These are phyloP conservation scores for Arctia plantaginis DNA, from an alignment of 2,888 invertebrate species.

Conservation along the genomic window DNA sequence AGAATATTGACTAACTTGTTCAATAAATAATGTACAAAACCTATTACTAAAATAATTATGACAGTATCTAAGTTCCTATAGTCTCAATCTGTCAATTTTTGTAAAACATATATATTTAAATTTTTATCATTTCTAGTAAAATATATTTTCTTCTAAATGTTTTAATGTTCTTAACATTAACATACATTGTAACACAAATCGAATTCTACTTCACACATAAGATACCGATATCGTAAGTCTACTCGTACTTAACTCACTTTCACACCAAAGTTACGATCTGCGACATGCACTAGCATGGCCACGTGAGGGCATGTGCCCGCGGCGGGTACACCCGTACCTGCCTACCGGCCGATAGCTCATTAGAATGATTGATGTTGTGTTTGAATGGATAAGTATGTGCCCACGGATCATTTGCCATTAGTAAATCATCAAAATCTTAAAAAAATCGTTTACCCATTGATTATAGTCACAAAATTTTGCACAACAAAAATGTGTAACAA, in stretches of 20 bases:
- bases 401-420: slow-evolving; percentile 50
- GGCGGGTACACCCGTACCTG: slow-evolving; percentile 58
- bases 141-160: no score
- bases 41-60: background rate
- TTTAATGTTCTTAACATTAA: background rate
- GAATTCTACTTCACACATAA: slow-evolving; percentile 9
- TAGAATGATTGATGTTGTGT: slow-evolving; percentile 84
- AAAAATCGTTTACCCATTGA: background rate
- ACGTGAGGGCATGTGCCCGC: slow-evolving; percentile 65
- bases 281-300: slow-evolving; percentile 60
- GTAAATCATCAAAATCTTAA: slow-evolving; percentile 8
- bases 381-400: slow-evolving; percentile 80
- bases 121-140: no score
- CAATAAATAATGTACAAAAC: no score
- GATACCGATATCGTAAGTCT: slow-evolving; percentile 8
- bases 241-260: slow-evolving; percentile 16
- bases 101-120: no score
- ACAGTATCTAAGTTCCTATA: background rate
- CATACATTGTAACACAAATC: slow-evolving; percentile 1
- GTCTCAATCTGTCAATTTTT: background rate
- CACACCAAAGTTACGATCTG: slow-evolving; percentile 16
- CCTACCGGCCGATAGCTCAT: slow-evolving; percentile 75
- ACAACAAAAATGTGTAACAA: background rate
- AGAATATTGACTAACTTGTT: background rate
- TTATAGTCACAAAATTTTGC: background rate